A percentile compares a stretch with the other conserved stretches of the same genome.
phyloP scores from a whole-genome alignment of 1,140 invertebrate species.

The Camponotus pennsylvanicus region DNA sequence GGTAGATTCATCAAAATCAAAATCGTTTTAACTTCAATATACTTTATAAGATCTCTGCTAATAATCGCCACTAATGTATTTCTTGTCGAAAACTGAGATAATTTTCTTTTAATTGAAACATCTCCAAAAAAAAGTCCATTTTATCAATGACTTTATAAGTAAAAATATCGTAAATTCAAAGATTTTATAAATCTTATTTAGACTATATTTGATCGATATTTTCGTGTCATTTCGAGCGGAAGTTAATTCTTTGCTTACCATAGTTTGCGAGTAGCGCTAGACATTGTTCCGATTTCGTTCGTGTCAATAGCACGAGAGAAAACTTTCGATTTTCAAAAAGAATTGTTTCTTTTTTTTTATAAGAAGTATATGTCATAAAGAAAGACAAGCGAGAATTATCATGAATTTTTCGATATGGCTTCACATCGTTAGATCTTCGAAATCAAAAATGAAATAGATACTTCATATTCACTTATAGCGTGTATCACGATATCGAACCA shows the following conservation, averaged over 20 bases:
- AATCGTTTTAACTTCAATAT: neutral
- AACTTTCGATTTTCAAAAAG: slow-evolving; percentile 5
- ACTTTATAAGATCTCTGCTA: neutral
- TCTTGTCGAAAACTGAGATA: neutral
- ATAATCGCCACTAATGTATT: neutral
- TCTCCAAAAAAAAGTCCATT: neutral
- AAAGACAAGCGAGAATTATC: neutral
- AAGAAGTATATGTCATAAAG: neutral
- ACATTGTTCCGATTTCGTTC: neutral
- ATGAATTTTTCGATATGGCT: slow-evolving; percentile 10
- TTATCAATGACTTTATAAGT: neutral
- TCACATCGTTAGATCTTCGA: neutral
- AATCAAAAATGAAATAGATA: slow-evolving; percentile 15
- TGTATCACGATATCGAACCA: slow-evolving; percentile 31
- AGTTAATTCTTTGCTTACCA: neutral
- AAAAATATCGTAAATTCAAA: neutral
- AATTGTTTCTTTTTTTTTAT: neutral
- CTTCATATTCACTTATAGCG: no score
- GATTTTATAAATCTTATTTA: neutral
- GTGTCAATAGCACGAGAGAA: slow-evolving; percentile 2
- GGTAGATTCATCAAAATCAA: neutral
- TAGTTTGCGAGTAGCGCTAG: no score
- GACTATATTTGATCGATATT: neutral
- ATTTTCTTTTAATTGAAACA: neutral
- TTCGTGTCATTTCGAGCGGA: neutral